Evolutionary conservation across 2,888 invertebrate species (phyloP), one percentile per base, ranked within the genome.

Genomic region (Pyrrhia umbra): DNA sequence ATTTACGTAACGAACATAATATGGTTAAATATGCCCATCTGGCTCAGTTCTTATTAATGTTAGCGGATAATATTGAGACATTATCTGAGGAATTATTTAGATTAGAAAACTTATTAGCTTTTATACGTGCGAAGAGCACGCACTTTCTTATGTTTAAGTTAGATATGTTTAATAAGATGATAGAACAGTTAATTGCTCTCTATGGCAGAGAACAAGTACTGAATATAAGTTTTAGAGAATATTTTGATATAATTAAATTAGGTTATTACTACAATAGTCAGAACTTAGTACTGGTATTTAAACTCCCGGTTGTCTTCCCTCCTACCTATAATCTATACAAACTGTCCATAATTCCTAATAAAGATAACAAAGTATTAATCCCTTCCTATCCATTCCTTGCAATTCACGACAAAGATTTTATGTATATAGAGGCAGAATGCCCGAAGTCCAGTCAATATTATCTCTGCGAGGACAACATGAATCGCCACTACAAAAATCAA

Each of bases 121-220:
- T 25, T 25, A 25, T 25, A 25, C 25, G 25, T 25, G 25, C 66
- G 2, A 55, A 52, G 0, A 69, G 55, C 42, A 55, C 52, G 0
- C 58, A 60, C 39, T 54, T 67, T 58, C 51, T 58, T 16, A 65
- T 70, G 37, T 16, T 74, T 42, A 64, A 37, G 16, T 46, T 63
- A 51, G 30, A 63, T 49, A 78, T 76, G 50, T 40, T 76, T 45
- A 18, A n/a, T 43, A 68, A 61, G 25, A 8, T 78, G 39, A 10
- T 23, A 50, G 50, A 50, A 50, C 39, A 50, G 37, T 50, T 50
- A n/a, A 52, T 9, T 42, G 46, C 5, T 18, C 18, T 77, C n/a
- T 77, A 78, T 62, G 23, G 47, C 10, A 69, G 49, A 9, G 69
- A 79, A 10, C 15, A 63, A 52, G 16, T 75, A 18, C 45, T 50